Evolutionary conservation across 2,797 vertebrate genomes (phyloP).

Genomic region (Liasis olivaceus): DNA sequence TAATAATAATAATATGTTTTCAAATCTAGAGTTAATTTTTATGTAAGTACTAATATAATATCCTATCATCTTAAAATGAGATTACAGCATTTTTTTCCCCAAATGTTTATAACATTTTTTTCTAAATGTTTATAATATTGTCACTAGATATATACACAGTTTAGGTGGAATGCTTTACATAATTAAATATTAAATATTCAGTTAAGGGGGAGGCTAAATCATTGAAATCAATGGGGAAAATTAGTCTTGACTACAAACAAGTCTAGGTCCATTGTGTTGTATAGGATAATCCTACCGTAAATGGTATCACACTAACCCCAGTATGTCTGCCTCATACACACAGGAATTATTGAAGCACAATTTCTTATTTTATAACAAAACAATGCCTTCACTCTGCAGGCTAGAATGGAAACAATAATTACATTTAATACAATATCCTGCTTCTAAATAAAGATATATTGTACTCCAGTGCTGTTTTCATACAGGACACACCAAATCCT

Average conservation of each 20-base stretch:
- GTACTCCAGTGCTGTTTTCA: constrained; percentile 32
- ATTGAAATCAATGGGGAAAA: neutral
- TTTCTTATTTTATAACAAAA: constrained; percentile 41
- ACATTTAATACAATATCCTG: constrained; percentile 41
- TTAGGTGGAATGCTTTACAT: neutral
- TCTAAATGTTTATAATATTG: too few species aligned
- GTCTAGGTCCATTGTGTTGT: neutral
- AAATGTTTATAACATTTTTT: too few species aligned
- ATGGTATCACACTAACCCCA: neutral
- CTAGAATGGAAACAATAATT: constrained; percentile 42
- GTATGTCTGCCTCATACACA: neutral
- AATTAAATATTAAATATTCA: neutral
- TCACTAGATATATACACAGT: neutral
- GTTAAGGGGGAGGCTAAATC: too few species aligned
- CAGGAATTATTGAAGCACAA: neutral
- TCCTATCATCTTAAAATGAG: too few species aligned
- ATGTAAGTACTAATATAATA: too few species aligned
- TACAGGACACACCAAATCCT: neutral
- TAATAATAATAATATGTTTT: too few species aligned
- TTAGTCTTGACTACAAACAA: neutral
- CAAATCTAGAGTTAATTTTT: too few species aligned
- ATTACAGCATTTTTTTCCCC: too few species aligned
- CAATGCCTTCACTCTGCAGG: constrained; percentile 29
- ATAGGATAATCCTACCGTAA: neutral
- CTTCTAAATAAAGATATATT: constrained; percentile 43